Percentiles rank a stretch among this genome's conserved stretches.
Conservation (phyloP, 2,888 invertebrate species). For the Agelastica alni region DNA sequence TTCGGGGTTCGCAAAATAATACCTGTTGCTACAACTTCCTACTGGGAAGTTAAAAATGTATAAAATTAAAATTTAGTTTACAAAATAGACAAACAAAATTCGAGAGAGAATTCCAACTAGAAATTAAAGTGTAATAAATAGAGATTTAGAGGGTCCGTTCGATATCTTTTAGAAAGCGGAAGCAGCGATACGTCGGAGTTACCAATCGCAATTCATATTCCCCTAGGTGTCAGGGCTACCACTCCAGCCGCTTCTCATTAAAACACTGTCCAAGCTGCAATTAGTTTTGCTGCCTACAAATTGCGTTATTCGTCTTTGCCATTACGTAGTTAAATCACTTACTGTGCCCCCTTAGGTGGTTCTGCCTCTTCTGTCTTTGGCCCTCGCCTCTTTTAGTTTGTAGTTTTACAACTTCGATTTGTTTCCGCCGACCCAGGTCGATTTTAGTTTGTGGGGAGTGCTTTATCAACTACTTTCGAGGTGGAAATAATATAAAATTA, state of each 20-base stretch:
- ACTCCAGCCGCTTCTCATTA: constrained; percentile 57
- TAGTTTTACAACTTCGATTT: constrained; percentile 13
- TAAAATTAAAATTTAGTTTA: too few relatives aligned
- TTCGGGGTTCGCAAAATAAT: too few relatives aligned
- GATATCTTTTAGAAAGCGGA: constrained; percentile 38
- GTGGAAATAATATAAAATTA: too few relatives aligned
- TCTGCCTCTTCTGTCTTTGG: constrained; percentile 5
- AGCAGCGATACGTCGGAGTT: constrained; percentile 52
- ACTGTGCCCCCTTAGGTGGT: constrained; percentile 29
- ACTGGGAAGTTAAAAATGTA: too few relatives aligned
- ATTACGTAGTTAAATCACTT: constrained; percentile 47
- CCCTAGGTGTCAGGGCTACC: constrained; percentile 56
- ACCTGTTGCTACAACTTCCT: too few relatives aligned
- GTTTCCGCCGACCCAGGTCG: not conserved
- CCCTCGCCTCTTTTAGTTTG: constrained; percentile 11
- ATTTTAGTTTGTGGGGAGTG: not conserved
- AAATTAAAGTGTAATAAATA: constrained; percentile 40
- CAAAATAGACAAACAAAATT: too few relatives aligned
- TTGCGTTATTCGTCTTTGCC: constrained; percentile 60
- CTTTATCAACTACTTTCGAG: too few relatives aligned
- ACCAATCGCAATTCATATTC: constrained; percentile 56
- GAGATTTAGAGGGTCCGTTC: constrained; percentile 26
- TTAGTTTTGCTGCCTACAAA: constrained; percentile 58
- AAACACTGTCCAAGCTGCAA: constrained; percentile 59
- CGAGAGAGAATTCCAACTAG: not conserved